Evolutionary conservation across 1,140 invertebrate species (phyloP).

Genomic region (Apis florea): DNA sequence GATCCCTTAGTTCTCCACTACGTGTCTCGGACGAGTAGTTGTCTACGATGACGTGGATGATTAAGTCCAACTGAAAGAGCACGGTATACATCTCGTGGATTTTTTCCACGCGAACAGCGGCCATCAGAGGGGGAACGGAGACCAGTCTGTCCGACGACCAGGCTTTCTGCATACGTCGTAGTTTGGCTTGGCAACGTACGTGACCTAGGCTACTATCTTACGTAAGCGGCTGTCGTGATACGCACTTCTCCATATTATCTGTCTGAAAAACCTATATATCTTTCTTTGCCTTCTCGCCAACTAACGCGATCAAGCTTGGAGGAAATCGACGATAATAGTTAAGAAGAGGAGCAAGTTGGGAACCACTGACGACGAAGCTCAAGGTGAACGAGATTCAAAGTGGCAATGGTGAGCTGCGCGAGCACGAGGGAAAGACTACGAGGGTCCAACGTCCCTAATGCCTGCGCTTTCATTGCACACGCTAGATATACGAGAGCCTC

Average conservation of each 20-base stretch:
- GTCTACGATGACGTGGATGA: no score
- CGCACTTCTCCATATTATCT: slow-evolving; percentile 30
- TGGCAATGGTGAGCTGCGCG: slow-evolving; percentile 70
- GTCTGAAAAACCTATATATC: slow-evolving; percentile 32
- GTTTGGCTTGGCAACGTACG: slow-evolving; percentile 33
- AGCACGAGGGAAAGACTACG: slow-evolving; percentile 60
- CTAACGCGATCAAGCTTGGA: not conserved
- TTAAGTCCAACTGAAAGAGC: no score
- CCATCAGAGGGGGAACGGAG: not conserved
- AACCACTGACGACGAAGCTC: slow-evolving; percentile 75
- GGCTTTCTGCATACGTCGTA: slow-evolving; percentile 17
- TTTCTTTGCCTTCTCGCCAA: not conserved
- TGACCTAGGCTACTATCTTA: slow-evolving; percentile 46
- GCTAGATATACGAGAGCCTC: slow-evolving; percentile 45
- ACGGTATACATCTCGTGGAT: not conserved
- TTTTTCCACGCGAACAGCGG: not conserved
- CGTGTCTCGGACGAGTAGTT: not conserved
- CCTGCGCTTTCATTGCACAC: slow-evolving; percentile 57
- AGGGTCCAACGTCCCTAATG: slow-evolving; percentile 72
- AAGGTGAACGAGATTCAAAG: slow-evolving; percentile 79
- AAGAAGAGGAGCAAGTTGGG: slow-evolving; percentile 58
- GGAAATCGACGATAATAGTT: not conserved
- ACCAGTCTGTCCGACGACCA: not conserved
- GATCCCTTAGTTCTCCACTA: not conserved
- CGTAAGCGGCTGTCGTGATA: slow-evolving; percentile 18